These are phyloP conservation scores for Pseudococcus jackbeardsleyi DNA, from an alignment of 2,888 invertebrate genomes.

Conservation along the genomic window DNA sequence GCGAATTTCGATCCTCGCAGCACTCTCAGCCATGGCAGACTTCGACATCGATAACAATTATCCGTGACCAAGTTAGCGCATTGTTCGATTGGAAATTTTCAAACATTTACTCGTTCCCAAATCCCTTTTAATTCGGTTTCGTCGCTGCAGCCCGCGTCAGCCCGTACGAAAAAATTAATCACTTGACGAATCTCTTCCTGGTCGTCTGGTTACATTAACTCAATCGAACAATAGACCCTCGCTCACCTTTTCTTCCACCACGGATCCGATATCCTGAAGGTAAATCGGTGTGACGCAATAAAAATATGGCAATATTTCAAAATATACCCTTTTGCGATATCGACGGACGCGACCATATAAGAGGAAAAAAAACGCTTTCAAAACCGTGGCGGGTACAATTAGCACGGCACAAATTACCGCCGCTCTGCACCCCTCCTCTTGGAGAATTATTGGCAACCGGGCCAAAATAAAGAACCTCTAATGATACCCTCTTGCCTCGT, in stretches of 20 bases:
- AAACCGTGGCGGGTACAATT: slow-evolving; percentile 42
- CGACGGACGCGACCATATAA: neutral
- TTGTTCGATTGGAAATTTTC: slow-evolving; percentile 33
- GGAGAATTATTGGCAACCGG: slow-evolving; percentile 35
- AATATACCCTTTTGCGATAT: slow-evolving; percentile 41
- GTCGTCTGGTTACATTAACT: slow-evolving; percentile 51
- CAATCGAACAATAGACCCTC: slow-evolving; percentile 21
- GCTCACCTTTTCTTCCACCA: neutral
- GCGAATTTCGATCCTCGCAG: neutral
- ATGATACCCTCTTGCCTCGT: slow-evolving; percentile 38
- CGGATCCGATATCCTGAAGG: neutral
- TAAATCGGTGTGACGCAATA: slow-evolving; percentile 54
- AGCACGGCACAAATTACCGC: slow-evolving; percentile 42
- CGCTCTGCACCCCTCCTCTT: neutral
- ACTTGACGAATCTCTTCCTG: slow-evolving; percentile 26
- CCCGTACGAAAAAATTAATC: neutral
- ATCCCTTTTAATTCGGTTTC: slow-evolving; percentile 5
- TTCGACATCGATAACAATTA: slow-evolving; percentile 41
- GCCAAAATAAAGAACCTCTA: slow-evolving; percentile 51
- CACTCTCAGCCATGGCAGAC: neutral
- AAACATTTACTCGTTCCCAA: slow-evolving; percentile 21
- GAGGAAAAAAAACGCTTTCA: slow-evolving; percentile 2
- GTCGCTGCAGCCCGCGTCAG: neutral
- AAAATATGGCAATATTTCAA: slow-evolving; percentile 51
- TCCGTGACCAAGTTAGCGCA: neutral